A percentile compares a stretch with the other conserved stretches of the same genome.
Conservation (phyloP, 2,797 vertebrate species). For the Neosalanx taihuensis region DNA sequence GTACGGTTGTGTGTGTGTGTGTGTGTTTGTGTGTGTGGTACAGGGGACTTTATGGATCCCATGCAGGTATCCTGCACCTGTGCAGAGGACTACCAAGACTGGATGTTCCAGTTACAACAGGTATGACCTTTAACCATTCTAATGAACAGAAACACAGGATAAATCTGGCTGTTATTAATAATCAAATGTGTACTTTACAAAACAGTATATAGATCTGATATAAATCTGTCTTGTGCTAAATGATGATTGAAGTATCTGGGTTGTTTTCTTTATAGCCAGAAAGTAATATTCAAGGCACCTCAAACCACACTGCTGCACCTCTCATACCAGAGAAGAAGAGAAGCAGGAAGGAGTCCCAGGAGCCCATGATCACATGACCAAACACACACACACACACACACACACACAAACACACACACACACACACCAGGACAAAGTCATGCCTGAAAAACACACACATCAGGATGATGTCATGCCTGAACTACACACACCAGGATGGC, state of each 20-base stretch:
- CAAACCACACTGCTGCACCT: conserved; percentile 59
- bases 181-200: neutral
- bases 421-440: no score
- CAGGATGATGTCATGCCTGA: no score
- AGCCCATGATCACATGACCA: conserved; percentile 31
- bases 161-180: neutral
- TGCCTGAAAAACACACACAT: no score
- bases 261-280: conserved; percentile 63
- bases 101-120: conserved; percentile 82
- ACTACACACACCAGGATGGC: no score
- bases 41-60: conserved; percentile 79
- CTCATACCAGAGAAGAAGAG: conserved; percentile 69
- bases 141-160: neutral
- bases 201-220: neutral
- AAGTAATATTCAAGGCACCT: conserved; percentile 41
- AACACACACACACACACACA: neutral
- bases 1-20: neutral
- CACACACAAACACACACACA: no score
- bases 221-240: neutral
- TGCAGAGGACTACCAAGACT: conserved; percentile 77
- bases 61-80: conserved; percentile 72
- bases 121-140: conserved; percentile 43
- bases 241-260: conserved; percentile 8
- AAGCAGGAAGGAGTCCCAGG: conserved; percentile 58
- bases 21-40: no score